Percentiles rank a stretch among this genome's conserved stretches.
Conservation (phyloP, 2,888 invertebrate species). For the Strigamia transsilvanica region DNA sequence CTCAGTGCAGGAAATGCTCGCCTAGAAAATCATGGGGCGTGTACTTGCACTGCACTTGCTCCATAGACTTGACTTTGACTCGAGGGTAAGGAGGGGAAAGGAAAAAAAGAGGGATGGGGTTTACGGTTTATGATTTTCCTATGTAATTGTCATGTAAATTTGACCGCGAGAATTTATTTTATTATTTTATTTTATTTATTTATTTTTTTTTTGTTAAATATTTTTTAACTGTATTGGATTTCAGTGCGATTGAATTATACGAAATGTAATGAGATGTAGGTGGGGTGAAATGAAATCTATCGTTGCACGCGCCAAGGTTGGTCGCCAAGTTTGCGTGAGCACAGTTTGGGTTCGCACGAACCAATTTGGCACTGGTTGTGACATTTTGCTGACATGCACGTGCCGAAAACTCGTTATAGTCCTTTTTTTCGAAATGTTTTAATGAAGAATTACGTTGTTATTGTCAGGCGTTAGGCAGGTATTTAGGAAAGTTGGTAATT, state of each 20-base stretch:
- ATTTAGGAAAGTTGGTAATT: no score
- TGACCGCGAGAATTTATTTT: neutral
- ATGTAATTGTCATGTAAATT: neutral
- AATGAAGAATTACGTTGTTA: conserved; percentile 22
- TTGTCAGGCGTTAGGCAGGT: no score
- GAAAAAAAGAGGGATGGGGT: neutral
- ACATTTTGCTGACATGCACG: conserved; percentile 52
- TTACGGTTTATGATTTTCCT: neutral
- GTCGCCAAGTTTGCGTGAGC: conserved; percentile 40
- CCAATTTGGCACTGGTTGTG: conserved; percentile 50
- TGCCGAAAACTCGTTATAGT: conserved; percentile 41
- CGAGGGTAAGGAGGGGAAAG: conserved; percentile 3
- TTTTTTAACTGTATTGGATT: neutral
- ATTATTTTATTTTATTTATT: neutral
- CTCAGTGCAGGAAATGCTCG: conserved; percentile 47
- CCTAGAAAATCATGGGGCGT: conserved; percentile 47
- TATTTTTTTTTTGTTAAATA: neutral
- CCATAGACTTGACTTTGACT: conserved; percentile 20
- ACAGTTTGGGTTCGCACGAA: neutral
- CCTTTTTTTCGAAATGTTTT: neutral
- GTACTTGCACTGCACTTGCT: conserved; percentile 28
- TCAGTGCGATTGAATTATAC: conserved; percentile 16
- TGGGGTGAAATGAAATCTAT: conserved; percentile 23
- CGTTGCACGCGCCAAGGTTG: conserved; percentile 46
- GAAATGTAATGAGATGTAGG: conserved; percentile 36